phyloP scores from a whole-genome alignment of 2,113 vertebrate species.

The Petaurus breviceps region DNA sequence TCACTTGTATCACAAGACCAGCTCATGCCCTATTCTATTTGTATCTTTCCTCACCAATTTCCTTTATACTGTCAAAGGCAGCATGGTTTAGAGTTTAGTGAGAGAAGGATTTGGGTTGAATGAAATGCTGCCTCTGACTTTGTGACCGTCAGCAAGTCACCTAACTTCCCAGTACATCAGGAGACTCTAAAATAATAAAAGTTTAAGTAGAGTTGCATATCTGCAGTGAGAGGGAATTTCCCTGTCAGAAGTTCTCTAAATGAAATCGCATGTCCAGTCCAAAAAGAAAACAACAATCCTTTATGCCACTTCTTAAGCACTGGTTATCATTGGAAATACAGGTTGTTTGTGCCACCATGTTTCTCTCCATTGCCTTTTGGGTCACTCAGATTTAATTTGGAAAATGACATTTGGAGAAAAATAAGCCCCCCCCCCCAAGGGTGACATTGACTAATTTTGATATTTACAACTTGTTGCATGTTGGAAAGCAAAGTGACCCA shows the following conservation, averaged over 20 bases:
- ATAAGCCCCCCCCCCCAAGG: background rate
- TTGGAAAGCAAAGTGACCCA: background rate
- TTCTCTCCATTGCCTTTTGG: background rate
- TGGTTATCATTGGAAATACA: no score
- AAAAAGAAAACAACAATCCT: background rate
- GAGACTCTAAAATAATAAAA: background rate
- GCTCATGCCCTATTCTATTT: background rate
- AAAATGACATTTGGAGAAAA: background rate
- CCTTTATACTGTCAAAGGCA: background rate
- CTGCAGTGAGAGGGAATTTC: background rate
- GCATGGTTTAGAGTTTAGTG: background rate
- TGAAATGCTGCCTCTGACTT: background rate
- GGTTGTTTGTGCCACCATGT: background rate
- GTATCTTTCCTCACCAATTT: background rate
- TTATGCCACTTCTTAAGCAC: background rate
- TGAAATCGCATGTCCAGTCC: background rate
- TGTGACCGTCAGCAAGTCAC: background rate
- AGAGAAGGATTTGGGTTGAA: background rate
- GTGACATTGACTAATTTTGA: slow-evolving; percentile 49
- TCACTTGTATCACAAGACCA: background rate
- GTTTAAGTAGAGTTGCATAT: background rate
- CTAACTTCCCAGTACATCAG: background rate
- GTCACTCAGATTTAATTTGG: background rate
- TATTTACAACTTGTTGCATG: slow-evolving; percentile 30
- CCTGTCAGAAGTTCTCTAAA: background rate